phyloP scores from a whole-genome alignment of 2,888 invertebrate genomes.

The Bombyx huttoni region DNA sequence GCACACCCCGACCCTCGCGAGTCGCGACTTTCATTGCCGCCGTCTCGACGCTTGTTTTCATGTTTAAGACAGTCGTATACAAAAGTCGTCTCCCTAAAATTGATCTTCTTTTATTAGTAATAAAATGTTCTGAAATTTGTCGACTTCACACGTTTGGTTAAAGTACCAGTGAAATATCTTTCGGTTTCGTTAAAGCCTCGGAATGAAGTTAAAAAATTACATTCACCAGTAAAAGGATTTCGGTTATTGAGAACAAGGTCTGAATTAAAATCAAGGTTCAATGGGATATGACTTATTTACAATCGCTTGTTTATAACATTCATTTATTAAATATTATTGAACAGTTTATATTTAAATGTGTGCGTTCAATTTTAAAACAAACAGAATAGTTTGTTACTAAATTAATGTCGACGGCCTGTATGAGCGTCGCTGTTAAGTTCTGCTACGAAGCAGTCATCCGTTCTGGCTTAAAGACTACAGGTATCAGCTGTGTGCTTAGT shows the following conservation, averaged over 20 bases:
- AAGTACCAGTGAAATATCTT: background rate
- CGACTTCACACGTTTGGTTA: background rate
- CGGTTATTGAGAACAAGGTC: constrained; percentile 1
- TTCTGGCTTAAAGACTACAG: too few species aligned
- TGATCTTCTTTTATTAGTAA: too few species aligned
- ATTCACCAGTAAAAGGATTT: background rate
- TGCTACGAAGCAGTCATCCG: too few species aligned
- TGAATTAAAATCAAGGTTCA: constrained; percentile 2
- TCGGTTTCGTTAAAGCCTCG: background rate
- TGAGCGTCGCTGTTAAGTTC: too few species aligned
- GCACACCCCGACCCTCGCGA: constrained; percentile 47
- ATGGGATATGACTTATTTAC: background rate
- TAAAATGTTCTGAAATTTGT: too few species aligned
- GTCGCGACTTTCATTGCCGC: constrained; percentile 18
- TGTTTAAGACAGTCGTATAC: constrained; percentile 27
- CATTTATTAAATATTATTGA: background rate
- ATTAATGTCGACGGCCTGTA: too few species aligned
- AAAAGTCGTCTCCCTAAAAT: constrained; percentile 17
- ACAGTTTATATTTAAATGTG: background rate
- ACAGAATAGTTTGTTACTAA: too few species aligned
- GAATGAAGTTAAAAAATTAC: background rate
- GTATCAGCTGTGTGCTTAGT: too few species aligned
- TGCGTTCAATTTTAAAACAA: too few species aligned
- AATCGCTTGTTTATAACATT: background rate
- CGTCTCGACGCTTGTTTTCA: constrained; percentile 22